Evolutionary conservation across 1,140 invertebrate genomes (phyloP).

Genomic region (Gonioctena quinquepunctata): DNA sequence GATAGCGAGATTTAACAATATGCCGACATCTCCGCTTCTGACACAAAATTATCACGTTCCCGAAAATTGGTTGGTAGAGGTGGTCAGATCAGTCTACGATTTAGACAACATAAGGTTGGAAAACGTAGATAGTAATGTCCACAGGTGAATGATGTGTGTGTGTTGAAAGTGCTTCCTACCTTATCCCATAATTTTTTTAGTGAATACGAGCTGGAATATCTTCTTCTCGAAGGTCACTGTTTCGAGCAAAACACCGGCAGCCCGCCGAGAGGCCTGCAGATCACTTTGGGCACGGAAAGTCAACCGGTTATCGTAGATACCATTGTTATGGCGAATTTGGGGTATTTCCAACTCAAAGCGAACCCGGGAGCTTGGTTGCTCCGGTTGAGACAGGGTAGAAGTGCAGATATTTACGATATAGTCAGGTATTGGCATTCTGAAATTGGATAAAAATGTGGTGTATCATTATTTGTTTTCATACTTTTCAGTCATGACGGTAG

Average conservation of each 20-base stretch:
- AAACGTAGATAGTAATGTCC: constrained; percentile 77
- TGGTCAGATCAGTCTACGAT: constrained; percentile 92
- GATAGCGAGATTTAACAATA: constrained; percentile 80
- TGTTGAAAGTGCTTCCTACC: background rate
- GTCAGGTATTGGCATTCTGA: constrained; percentile 61
- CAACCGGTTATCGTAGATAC: constrained; percentile 87
- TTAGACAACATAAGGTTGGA: constrained; percentile 96
- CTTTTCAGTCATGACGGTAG: constrained; percentile 72
- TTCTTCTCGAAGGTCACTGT: constrained; percentile 94
- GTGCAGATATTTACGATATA: constrained; percentile 91
- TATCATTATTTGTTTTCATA: too few relatives aligned
- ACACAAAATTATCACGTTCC: constrained; percentile 94
- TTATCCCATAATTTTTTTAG: constrained; percentile 62
- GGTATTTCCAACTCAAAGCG: constrained; percentile 97
- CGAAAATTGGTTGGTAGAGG: constrained; percentile 99
- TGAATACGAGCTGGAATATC: constrained; percentile 89
- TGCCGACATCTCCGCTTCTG: constrained; percentile 91
- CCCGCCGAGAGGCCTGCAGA: constrained; percentile 94
- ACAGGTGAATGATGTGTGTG: constrained; percentile 62
- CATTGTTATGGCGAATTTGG: constrained; percentile 99
- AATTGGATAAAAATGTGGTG: background rate
- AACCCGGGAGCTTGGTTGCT: constrained; percentile 96
- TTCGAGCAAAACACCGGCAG: constrained; percentile 90
- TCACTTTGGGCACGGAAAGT: constrained; percentile 86
- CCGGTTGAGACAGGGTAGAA: constrained; percentile 85